phyloP scores from a whole-genome alignment of 2,888 invertebrate species.

The Trachelus stipa region DNA sequence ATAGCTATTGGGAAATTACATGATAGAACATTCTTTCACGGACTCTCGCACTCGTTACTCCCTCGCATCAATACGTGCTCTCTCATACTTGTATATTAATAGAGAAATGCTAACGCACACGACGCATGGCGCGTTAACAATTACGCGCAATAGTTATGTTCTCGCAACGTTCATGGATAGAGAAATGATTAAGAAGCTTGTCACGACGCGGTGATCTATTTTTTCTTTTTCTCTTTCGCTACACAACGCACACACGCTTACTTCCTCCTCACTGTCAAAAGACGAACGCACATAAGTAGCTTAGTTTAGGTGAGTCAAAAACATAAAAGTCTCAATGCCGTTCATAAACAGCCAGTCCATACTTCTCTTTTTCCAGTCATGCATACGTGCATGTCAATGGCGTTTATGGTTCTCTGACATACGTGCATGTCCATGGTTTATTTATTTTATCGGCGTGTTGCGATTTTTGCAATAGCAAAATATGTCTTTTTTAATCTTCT shows the following conservation, averaged over 20 bases:
- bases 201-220: background rate
- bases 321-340: background rate
- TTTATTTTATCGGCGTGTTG: background rate
- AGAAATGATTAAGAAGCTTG: background rate
- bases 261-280: background rate
- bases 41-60: background rate
- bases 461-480: constrained; percentile 5
- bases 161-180: background rate
- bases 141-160: no score
- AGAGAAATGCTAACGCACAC: background rate
- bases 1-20: background rate
- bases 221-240: background rate
- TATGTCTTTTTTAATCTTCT: background rate
- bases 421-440: background rate
- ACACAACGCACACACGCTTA: background rate
- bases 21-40: background rate
- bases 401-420: background rate
- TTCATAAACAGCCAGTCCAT: background rate
- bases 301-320: background rate
- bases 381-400: background rate
- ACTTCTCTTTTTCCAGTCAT: background rate
- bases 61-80: background rate
- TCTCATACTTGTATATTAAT: background rate
- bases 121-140: no score
- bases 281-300: background rate